Base-by-base conservation (phyloP, 2,888 invertebrate genomes). In the Danaus chrysippus region DNA sequence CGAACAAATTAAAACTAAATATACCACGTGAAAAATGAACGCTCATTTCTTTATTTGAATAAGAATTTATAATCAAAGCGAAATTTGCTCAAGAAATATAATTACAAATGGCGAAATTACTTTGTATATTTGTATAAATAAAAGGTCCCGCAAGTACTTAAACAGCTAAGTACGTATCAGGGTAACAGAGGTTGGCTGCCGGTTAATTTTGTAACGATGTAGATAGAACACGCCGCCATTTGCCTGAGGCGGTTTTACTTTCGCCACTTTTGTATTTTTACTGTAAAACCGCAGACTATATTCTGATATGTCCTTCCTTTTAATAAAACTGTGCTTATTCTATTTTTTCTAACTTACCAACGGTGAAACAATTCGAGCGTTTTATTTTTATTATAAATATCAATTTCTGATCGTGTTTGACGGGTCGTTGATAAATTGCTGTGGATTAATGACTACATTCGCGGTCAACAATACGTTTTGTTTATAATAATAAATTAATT, bases 191-290 rank as follows among this genome's bases (percentile, higher is more conserved):
- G 81, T 82, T 75, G 75, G 74, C 70, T 73, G 78, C 76, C 82
- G 82, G 86, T 82, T 87, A 87, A 87, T 87, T 87, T 83, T 74
- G 74, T 73, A 65, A 72, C 80, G 87, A 88, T 87, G 86, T 77
- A 84, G 88, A 88, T 88, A 88, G 77, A 74, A 77, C 87, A 88
- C 86, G 87, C 73, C 74, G 75, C 76, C 81, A 76, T 82, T 82
- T 78, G 57, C 68, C 59, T 46, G 57, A 60, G 64, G 72, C 78
- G 74, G 71, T 71, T 77, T 79, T 82, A 77, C 76, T 80, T 77
- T 78, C 72, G 70, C 76, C 81, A 82, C 81, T 82, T 83, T 83
- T 79, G 71, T 83, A 82, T 82, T 82, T 78, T 76, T 78, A 72
- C 78, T 79, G 78, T 76, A 81, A 83, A 78, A 76, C 69, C 74